Conservation (phyloP, 2,888 invertebrate species). For the Sinhomidia bicolor region DNA sequence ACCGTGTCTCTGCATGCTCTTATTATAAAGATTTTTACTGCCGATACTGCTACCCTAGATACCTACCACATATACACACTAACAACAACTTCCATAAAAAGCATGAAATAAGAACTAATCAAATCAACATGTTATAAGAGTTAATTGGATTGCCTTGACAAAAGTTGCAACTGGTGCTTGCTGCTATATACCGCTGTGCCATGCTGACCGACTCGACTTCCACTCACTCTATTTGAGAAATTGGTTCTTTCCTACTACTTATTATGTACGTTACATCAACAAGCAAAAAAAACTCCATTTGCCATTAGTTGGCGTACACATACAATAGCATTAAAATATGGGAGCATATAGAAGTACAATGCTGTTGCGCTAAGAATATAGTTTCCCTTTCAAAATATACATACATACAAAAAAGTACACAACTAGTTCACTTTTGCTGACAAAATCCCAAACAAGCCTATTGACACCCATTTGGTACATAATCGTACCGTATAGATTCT, state of each 20-base stretch:
- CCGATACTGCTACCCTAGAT: too few species aligned
- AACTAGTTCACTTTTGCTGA: background rate
- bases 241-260: background rate
- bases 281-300: conserved; percentile 27
- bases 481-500: background rate
- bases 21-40: too few species aligned
- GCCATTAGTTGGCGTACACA: background rate
- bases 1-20: too few species aligned
- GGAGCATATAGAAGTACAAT: background rate
- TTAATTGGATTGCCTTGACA: conserved; percentile 68
- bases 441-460: conserved; percentile 20
- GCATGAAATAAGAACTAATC: conserved; percentile 48
- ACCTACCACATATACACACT: too few species aligned
- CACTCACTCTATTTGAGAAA: conserved; percentile 40
- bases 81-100: conserved; percentile 19
- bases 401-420: too few species aligned
- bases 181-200: too few species aligned
- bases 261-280: conserved; percentile 18
- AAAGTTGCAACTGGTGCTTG: conserved; percentile 58
- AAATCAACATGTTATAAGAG: conserved; percentile 63
- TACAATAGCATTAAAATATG: background rate
- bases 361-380: background rate
- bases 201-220: conserved; percentile 59
- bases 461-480: conserved; percentile 41
- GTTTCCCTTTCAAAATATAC: too few species aligned